Percentiles rank a stretch among this genome's conserved stretches.
Evolutionary conservation across 2,888 invertebrate genomes (phyloP).

Genomic region (Diloba caeruleocephala): DNA sequence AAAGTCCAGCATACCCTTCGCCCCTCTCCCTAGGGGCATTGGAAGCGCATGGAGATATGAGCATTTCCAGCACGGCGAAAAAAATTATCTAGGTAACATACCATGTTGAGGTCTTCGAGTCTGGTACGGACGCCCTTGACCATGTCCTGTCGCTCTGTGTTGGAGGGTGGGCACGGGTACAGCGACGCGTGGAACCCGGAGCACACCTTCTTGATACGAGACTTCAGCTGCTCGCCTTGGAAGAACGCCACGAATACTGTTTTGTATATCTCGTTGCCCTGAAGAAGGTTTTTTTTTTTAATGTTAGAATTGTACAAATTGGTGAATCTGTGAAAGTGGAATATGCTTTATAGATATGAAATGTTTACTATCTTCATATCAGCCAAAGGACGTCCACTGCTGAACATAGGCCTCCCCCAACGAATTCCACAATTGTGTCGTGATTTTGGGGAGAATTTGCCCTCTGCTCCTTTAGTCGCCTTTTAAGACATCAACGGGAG

Average conservation of each 20-base stretch:
- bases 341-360: too few species aligned
- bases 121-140: conserved; percentile 96
- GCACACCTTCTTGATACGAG: conserved; percentile 97
- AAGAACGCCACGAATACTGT: conserved; percentile 96
- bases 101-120: conserved; percentile 96
- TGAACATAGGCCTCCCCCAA: too few species aligned
- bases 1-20: too few species aligned
- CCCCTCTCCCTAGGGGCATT: too few species aligned
- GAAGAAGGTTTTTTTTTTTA: conserved; percentile 28
- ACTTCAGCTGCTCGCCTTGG: conserved; percentile 97
- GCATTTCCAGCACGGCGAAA: too few species aligned
- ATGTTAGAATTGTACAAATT: not conserved
- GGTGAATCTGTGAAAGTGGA: not conserved
- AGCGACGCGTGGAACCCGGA: conserved; percentile 97
- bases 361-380: too few species aligned
- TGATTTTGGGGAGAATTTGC: too few species aligned
- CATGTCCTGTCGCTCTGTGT: conserved; percentile 96
- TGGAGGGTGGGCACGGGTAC: conserved; percentile 97
- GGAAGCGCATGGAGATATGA: too few species aligned
- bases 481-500: too few species aligned
- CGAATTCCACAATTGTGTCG: too few species aligned
- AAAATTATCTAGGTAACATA: conserved; percentile 54
- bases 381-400: too few species aligned
- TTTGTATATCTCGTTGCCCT: conserved; percentile 97
- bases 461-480: too few species aligned